Percentiles rank a stretch among this genome's conserved stretches.
Conservation (phyloP, 2,888 invertebrate species). For the Phortica magna region DNA sequence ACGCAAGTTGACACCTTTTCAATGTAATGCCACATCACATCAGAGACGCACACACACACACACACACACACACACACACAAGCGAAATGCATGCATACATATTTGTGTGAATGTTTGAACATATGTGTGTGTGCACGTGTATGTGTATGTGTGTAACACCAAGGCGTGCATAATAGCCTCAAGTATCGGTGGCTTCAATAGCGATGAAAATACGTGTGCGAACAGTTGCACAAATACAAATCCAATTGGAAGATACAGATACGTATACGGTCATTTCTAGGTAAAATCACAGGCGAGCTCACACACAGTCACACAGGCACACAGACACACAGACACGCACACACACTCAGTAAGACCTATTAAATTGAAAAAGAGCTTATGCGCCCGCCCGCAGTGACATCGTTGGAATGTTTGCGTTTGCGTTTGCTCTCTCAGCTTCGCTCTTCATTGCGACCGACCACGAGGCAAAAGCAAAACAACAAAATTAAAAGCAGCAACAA, state of each 20-base stretch:
- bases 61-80: neutral
- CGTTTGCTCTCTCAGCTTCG: too few species aligned
- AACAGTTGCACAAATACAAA: neutral
- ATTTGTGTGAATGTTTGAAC: neutral
- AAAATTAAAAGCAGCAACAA: neutral
- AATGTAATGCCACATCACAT: neutral
- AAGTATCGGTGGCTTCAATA: too few species aligned
- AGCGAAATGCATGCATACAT: too few species aligned
- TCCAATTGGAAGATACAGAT: too few species aligned
- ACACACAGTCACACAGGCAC: slow-evolving; percentile 17
- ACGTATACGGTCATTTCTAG: neutral
- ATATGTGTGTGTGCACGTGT: neutral
- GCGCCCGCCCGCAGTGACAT: too few species aligned
- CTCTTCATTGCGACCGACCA: too few species aligned
- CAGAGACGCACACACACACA: neutral
- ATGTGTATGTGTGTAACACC: too few species aligned
- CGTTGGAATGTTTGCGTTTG: too few species aligned
- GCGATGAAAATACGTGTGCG: neutral
- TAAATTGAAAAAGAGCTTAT: neutral
- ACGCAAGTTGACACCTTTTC: slow-evolving; percentile 12
- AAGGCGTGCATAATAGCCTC: too few species aligned
- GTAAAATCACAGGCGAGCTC: slow-evolving; percentile 18
- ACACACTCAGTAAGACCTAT: neutral
- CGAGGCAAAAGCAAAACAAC: neutral
- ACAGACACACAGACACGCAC: slow-evolving; percentile 13